A percentile compares a stretch with the other conserved stretches of the same genome.
These are phyloP conservation scores for Pegoplata infirma DNA, from an alignment of 2,888 invertebrate genomes.

Conservation along the genomic window DNA sequence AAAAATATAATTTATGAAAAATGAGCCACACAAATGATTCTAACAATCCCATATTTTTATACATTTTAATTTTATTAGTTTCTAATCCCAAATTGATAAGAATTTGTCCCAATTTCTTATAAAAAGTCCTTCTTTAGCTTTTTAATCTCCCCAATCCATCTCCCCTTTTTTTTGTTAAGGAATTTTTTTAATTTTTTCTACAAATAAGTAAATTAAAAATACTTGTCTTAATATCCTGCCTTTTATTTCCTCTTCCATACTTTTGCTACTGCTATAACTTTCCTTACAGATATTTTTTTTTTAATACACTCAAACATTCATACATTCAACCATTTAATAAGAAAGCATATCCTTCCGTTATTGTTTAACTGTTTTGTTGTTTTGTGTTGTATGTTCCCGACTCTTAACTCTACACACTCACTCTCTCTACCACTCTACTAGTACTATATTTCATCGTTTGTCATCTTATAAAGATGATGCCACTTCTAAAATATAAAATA, in stretches of 20 bases:
- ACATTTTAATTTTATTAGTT: too few relatives aligned
- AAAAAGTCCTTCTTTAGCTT: too few relatives aligned
- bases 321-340: conserved; percentile 39
- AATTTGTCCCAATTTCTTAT: too few relatives aligned
- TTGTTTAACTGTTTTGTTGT: conserved; percentile 34
- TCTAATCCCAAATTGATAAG: too few relatives aligned
- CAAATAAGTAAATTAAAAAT: conserved; percentile 68
- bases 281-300: too few relatives aligned
- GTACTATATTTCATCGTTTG: conserved; percentile 63
- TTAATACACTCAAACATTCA: conserved; percentile 46
- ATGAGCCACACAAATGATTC: too few relatives aligned
- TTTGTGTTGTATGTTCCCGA: too few relatives aligned
- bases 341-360: conserved; percentile 61
- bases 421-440: conserved; percentile 43
- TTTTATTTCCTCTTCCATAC: too few relatives aligned
- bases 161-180: conserved; percentile 23
- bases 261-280: too few relatives aligned
- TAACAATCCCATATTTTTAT: too few relatives aligned
- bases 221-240: conserved; percentile 65
- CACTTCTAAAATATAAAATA: conserved; percentile 65
- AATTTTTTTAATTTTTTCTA: conserved; percentile 45
- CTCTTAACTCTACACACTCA: conserved; percentile 19
- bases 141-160: not conserved
- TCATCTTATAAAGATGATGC: conserved; percentile 64
- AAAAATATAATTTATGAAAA: too few relatives aligned